These are phyloP conservation scores for Drosophila suzukii DNA, from an alignment of 1,140 invertebrate species.

Conservation along the genomic window DNA sequence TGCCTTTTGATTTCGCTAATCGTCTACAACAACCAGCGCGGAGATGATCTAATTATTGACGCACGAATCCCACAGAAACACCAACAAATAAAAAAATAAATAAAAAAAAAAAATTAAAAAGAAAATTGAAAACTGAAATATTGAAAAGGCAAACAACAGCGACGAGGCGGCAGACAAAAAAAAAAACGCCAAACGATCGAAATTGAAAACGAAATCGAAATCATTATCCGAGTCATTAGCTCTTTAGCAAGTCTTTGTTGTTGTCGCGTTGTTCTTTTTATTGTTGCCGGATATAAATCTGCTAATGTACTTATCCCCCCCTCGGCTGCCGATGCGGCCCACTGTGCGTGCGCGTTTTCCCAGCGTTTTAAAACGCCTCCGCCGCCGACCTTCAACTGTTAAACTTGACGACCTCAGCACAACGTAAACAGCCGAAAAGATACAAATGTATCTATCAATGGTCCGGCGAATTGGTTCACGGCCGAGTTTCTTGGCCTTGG, in stretches of 20 bases:
- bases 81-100: conserved; percentile 27
- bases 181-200: conserved; percentile 53
- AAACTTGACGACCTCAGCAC: conserved; percentile 46
- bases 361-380: conserved; percentile 37
- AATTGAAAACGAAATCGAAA: conserved; percentile 67
- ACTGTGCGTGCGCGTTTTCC: conserved; percentile 19
- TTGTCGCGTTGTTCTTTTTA: conserved; percentile 44
- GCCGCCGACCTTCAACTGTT: conserved; percentile 50
- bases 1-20: conserved; percentile 78
- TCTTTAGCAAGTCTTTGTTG: conserved; percentile 62
- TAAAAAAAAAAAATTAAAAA: conserved; percentile 17
- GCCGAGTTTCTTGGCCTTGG: conserved; percentile 50
- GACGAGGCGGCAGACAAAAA: conserved; percentile 25
- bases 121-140: conserved; percentile 62
- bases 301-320: conserved; percentile 54
- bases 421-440: conserved; percentile 14
- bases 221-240: conserved; percentile 78
- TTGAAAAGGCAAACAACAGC: conserved; percentile 44
- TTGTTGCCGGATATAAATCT: conserved; percentile 58
- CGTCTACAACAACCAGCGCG: conserved; percentile 67
- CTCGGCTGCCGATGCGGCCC: conserved; percentile 1
- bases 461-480: conserved; percentile 62
- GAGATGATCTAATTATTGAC: conserved; percentile 82
- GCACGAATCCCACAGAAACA: conserved; percentile 62
- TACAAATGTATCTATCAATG: conserved; percentile 34